A percentile compares a stretch with the other conserved stretches of the same genome.
phyloP scores from a whole-genome alignment of 1,140 invertebrate species.

The Drosophila sturtevanti region DNA sequence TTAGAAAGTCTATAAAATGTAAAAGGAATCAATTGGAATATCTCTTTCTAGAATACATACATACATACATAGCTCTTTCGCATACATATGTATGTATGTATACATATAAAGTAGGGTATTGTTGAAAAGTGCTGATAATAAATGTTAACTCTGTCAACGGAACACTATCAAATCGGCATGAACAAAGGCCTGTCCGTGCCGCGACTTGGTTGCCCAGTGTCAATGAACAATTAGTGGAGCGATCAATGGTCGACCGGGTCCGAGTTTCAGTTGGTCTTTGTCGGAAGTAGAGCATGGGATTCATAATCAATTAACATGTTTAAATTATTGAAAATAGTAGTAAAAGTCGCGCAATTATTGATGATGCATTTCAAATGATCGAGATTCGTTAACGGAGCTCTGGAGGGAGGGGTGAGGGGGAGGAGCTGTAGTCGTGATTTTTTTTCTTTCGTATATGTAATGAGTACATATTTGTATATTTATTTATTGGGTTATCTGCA shows the following conservation, averaged over 20 bases:
- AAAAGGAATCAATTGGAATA: conserved; percentile 10
- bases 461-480: conserved; percentile 22
- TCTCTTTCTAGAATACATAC: conserved; percentile 19
- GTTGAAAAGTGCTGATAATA: neutral
- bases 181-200: conserved; percentile 60
- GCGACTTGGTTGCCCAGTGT: conserved; percentile 40
- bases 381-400: conserved; percentile 22
- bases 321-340: conserved; percentile 66
- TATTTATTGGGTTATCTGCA: conserved; percentile 67
- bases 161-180: conserved; percentile 67
- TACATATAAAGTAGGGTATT: neutral
- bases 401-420: neutral
- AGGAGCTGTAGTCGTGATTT: conserved; percentile 30
- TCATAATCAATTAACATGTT: conserved; percentile 77
- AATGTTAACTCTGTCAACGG: neutral
- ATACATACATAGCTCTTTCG: too few relatives aligned
- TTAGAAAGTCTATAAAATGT: neutral
- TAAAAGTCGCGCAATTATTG: conserved; percentile 56
- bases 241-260: conserved; percentile 70
- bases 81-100: conserved; percentile 3
- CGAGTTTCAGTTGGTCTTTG: conserved; percentile 25
- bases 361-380: conserved; percentile 40
- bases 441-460: conserved; percentile 28
- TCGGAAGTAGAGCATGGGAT: conserved; percentile 74
- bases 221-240: conserved; percentile 78